phyloP scores from a whole-genome alignment of 2,888 invertebrate genomes.

The Globia sparganii region DNA sequence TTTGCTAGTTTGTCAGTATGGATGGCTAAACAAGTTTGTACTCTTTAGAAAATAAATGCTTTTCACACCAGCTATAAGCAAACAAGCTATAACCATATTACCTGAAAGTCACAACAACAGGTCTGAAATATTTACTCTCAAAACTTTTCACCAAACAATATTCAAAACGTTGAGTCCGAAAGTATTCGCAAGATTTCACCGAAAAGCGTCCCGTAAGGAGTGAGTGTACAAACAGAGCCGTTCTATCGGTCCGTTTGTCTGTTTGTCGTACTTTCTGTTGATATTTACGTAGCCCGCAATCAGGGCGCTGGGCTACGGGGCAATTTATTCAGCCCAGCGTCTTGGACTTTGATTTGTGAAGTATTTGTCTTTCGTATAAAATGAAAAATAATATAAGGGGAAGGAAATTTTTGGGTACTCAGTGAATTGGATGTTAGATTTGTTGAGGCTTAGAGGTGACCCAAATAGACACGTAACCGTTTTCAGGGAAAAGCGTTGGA shows the following conservation, averaged over 20 bases:
- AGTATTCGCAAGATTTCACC: conserved; percentile 57
- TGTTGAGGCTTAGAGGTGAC: background rate
- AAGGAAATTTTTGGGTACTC: conserved; percentile 43
- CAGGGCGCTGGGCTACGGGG: conserved; percentile 59
- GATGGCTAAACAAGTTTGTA: background rate
- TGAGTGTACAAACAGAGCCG: conserved; percentile 56
- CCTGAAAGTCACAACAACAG: conserved; percentile 3
- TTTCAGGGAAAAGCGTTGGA: background rate
- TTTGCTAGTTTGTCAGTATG: background rate
- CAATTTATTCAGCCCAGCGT: conserved; percentile 72
- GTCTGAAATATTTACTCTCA: background rate
- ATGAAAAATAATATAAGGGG: conserved; percentile 60
- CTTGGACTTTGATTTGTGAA: conserved; percentile 72
- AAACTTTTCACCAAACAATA: conserved; percentile 33
- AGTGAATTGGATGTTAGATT: background rate
- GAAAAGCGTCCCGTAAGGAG: conserved; percentile 51
- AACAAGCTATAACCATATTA: background rate
- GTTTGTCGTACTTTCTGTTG: conserved; percentile 64
- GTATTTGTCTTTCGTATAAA: conserved; percentile 71
- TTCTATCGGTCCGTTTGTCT: conserved; percentile 57
- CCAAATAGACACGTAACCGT: background rate
- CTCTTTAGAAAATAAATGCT: background rate
- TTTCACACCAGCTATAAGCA: background rate
- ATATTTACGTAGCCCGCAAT: conserved; percentile 66
- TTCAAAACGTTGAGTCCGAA: conserved; percentile 36